A percentile compares a stretch with the other conserved stretches of the same genome.
These are phyloP conservation scores for Mamestra brassicae DNA, from an alignment of 2,888 invertebrate genomes.

Conservation along the genomic window DNA sequence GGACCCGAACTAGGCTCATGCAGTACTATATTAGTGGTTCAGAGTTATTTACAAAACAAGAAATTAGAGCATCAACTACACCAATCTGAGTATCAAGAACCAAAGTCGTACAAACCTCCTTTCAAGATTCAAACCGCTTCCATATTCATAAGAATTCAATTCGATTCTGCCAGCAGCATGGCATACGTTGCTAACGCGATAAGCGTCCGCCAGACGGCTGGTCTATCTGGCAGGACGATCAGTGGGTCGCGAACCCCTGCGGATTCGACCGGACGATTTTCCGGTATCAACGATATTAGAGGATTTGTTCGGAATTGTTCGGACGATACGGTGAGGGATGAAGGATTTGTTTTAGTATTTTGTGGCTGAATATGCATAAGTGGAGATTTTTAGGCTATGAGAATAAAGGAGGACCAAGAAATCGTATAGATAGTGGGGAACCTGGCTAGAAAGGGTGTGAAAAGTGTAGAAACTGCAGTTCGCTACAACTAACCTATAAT, in stretches of 20 bases:
- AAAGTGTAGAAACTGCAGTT: no score
- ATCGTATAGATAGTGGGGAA: no score
- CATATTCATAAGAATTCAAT: constrained; percentile 47
- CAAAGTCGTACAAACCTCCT: no score
- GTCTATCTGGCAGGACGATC: constrained; percentile 46
- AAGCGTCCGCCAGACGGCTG: constrained; percentile 23
- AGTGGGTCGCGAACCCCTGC: constrained; percentile 16
- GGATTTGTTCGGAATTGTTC: constrained; percentile 37
- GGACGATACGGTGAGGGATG: constrained; percentile 9
- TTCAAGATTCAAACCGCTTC: constrained; percentile 19
- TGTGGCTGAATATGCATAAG: neutral
- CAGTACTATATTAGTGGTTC: no score
- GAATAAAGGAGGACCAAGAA: no score
- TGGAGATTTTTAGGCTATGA: no score
- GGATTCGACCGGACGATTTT: constrained; percentile 31
- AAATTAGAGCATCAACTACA: neutral
- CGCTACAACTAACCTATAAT: no score
- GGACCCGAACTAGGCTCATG: no score
- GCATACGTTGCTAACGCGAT: constrained; percentile 43
- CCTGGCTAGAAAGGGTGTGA: no score
- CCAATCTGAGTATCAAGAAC: no score
- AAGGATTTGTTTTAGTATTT: constrained; percentile 22
- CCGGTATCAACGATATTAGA: constrained; percentile 36
- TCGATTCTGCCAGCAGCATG: constrained; percentile 40
- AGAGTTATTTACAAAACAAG: neutral